phyloP scores from a whole-genome alignment of 2,888 invertebrate species.

The Eledona agricola region DNA sequence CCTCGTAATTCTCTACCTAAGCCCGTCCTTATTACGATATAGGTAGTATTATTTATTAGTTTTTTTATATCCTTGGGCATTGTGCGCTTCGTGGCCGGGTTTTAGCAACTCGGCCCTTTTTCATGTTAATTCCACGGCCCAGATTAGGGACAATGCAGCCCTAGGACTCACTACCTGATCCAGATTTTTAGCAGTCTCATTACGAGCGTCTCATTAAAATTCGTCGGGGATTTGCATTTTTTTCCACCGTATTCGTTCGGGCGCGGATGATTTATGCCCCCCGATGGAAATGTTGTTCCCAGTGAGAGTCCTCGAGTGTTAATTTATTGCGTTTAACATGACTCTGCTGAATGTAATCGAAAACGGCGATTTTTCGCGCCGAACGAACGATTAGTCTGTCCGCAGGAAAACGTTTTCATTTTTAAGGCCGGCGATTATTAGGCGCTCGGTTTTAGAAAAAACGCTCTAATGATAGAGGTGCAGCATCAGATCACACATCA shows the following conservation, averaged over 20 bases:
- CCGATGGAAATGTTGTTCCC: too few relatives aligned
- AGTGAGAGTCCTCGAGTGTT: too few relatives aligned
- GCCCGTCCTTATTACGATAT: constrained; percentile 31
- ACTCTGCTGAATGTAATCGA: constrained; percentile 8
- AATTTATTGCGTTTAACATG: constrained; percentile 2
- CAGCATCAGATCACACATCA: constrained; percentile 48
- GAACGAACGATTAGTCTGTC: not conserved
- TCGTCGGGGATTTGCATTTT: constrained; percentile 18
- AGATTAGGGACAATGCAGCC: constrained; percentile 39
- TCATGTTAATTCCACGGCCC: constrained; percentile 32
- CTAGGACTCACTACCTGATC: constrained; percentile 35
- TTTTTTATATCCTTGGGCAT: constrained; percentile 40
- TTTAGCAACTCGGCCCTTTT: constrained; percentile 22
- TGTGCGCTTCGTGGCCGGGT: constrained; percentile 34
- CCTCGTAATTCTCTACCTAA: constrained; percentile 32
- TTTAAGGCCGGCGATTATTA: constrained; percentile 17
- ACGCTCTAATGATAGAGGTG: constrained; percentile 48
- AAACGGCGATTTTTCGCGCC: too few relatives aligned
- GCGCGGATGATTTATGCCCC: too few relatives aligned
- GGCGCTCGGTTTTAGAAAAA: constrained; percentile 24
- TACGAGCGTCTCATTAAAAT: constrained; percentile 22
- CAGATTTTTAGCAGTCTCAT: constrained; percentile 34
- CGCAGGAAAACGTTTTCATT: not conserved
- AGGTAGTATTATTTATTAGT: constrained; percentile 42
- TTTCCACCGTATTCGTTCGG: constrained; percentile 13